Evolutionary conservation across 2,888 invertebrate genomes (phyloP).

Genomic region (Anagyrus pseudococci): DNA sequence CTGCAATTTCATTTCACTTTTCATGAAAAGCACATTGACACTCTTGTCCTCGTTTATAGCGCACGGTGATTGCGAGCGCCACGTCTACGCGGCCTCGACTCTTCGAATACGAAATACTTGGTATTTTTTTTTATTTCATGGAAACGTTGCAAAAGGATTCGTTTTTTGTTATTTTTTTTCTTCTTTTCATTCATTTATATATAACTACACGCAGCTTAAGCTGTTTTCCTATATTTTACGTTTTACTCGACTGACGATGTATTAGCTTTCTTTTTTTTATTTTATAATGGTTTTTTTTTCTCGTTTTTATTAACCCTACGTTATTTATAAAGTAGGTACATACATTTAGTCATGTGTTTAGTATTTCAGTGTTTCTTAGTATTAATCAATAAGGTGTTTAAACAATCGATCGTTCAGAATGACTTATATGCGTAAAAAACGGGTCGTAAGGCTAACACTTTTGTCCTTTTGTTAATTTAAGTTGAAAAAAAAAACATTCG

Average conservation of each 20-base stretch:
- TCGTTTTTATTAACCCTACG: slow-evolving; percentile 7
- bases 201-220: slow-evolving; percentile 25
- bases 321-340: slow-evolving; percentile 23
- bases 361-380: slow-evolving; percentile 27
- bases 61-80: slow-evolving; percentile 16
- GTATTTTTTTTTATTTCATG: slow-evolving; percentile 7
- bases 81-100: slow-evolving; percentile 29
- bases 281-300: slow-evolving; percentile 12
- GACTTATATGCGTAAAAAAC: slow-evolving; percentile 7
- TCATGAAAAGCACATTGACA: slow-evolving; percentile 18
- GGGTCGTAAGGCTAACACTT: no score
- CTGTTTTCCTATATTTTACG: slow-evolving; percentile 6
- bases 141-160: slow-evolving; percentile 24
- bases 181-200: not conserved
- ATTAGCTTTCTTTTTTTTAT: slow-evolving; percentile 21
- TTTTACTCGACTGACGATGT: slow-evolving; percentile 6
- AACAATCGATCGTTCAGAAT: slow-evolving; percentile 33
- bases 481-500: no score
- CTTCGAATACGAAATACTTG: slow-evolving; percentile 24
- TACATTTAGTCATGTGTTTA: slow-evolving; percentile 25
- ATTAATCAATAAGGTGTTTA: slow-evolving; percentile 35
- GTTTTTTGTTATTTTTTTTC: not conserved
- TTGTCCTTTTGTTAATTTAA: no score
- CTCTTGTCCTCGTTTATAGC: slow-evolving; percentile 18
- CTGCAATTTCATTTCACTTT: slow-evolving; percentile 18